These are phyloP conservation scores for Sipunculus nudus DNA, from an alignment of 2,888 invertebrate species.

Conservation along the genomic window DNA sequence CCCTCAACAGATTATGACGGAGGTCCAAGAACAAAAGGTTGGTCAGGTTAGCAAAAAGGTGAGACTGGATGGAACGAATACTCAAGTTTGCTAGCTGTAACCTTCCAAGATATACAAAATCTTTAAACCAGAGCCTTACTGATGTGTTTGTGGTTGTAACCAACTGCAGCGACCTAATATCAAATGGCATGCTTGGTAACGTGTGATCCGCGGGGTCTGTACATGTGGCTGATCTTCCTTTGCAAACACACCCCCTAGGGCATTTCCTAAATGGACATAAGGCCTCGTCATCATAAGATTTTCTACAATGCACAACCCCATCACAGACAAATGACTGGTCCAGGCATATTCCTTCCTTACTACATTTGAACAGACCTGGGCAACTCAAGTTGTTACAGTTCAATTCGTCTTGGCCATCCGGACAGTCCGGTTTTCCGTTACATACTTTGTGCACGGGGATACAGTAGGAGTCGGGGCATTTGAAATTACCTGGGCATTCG, in stretches of 20 bases:
- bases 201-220: too few species aligned
- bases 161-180: too few species aligned
- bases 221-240: too few species aligned
- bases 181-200: too few species aligned
- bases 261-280: background rate
- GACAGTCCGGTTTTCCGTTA: background rate
- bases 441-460: background rate
- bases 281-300: background rate
- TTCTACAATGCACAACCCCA: background rate
- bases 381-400: background rate
- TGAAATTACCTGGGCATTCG: background rate
- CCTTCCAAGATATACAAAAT: too few species aligned
- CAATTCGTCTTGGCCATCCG: background rate
- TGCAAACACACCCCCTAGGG: background rate
- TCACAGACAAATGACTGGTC: background rate
- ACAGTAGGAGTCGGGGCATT: background rate
- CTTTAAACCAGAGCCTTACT: too few species aligned
- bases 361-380: background rate
- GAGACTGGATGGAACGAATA: background rate
- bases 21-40: too few species aligned
- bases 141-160: too few species aligned
- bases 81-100: too few species aligned
- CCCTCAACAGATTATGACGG: background rate
- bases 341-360: background rate
- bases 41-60: background rate